phyloP scores from a whole-genome alignment of 1,140 invertebrate species.

The Eciton burchellii region DNA sequence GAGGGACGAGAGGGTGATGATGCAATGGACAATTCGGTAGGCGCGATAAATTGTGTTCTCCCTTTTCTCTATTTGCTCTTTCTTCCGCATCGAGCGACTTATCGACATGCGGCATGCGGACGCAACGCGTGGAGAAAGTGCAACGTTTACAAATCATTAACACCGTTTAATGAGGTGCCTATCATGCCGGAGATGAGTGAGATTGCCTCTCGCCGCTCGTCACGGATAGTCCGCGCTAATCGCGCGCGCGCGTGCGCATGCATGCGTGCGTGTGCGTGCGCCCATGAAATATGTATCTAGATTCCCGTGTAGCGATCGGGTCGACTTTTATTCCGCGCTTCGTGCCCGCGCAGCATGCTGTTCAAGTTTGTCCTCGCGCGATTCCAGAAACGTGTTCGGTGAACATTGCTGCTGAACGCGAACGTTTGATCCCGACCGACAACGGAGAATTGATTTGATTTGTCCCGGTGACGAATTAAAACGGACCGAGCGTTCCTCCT shows the following conservation, averaged over 20 bases:
- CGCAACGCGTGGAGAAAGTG: slow-evolving; percentile 18
- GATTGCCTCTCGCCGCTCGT: slow-evolving; percentile 23
- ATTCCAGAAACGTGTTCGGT: too few relatives aligned
- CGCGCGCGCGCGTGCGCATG: background rate
- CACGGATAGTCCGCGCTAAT: slow-evolving; percentile 24
- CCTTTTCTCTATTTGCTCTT: too few relatives aligned
- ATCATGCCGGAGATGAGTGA: slow-evolving; percentile 38
- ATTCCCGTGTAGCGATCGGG: background rate
- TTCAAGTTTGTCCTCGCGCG: slow-evolving; percentile 17
- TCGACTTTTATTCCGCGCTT: slow-evolving; percentile 6
- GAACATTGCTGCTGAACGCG: too few relatives aligned
- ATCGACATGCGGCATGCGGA: background rate
- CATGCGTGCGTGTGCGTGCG: background rate
- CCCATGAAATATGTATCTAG: slow-evolving; percentile 9
- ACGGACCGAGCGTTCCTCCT: too few relatives aligned
- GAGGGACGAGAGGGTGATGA: slow-evolving; percentile 7
- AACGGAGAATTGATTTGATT: too few relatives aligned
- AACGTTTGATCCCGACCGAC: too few relatives aligned
- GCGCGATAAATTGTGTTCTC: slow-evolving; percentile 19
- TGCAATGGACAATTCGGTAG: slow-evolving; percentile 22
- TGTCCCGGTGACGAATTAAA: too few relatives aligned
- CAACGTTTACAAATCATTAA: slow-evolving; percentile 54
- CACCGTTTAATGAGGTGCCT: slow-evolving; percentile 34
- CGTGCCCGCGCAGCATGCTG: background rate
- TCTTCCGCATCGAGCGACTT: slow-evolving; percentile 24